A percentile compares a stretch with the other conserved stretches of the same genome.
phyloP scores from a whole-genome alignment of 2,797 vertebrate species.

The Microctenopoma lineatum region DNA sequence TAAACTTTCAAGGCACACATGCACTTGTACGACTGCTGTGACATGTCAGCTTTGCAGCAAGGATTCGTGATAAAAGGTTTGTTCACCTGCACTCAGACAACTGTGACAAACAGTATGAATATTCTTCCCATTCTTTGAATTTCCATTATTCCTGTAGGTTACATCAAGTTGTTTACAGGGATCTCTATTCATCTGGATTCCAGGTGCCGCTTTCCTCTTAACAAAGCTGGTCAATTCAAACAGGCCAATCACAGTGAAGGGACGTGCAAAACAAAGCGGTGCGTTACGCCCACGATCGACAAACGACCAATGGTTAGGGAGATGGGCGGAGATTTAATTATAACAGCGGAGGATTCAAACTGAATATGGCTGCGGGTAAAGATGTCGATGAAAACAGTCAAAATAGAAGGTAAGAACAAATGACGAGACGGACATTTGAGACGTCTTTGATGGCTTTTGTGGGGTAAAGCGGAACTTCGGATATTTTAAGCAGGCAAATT shows the following conservation, averaged over 20 bases:
- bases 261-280: fast-evolving
- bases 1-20: too few relatives aligned
- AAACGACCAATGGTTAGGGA: slow-evolving; percentile 63
- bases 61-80: too few relatives aligned
- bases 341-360: slow-evolving; percentile 83
- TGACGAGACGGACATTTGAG: fast-evolving
- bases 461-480: fast-evolving
- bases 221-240: slow-evolving; percentile 72
- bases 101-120: too few relatives aligned
- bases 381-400: slow-evolving; percentile 76
- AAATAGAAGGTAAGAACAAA: slow-evolving; percentile 74
- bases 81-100: too few relatives aligned
- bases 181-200: too few relatives aligned
- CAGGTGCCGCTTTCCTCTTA: not conserved
- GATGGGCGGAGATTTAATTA: slow-evolving; percentile 48
- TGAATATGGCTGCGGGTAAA: slow-evolving; percentile 80
- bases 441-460: too few relatives aligned
- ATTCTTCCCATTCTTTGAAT: too few relatives aligned
- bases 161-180: too few relatives aligned
- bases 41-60: too few relatives aligned
- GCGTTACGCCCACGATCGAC: slow-evolving; percentile 1
- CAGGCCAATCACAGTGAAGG: slow-evolving; percentile 71
- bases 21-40: too few relatives aligned
- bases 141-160: too few relatives aligned
- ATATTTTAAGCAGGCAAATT: not conserved